A percentile compares a stretch with the other conserved stretches of the same genome.
phyloP scores from a whole-genome alignment of 2,888 invertebrate genomes.

The Melikaiella ostensackeni region DNA sequence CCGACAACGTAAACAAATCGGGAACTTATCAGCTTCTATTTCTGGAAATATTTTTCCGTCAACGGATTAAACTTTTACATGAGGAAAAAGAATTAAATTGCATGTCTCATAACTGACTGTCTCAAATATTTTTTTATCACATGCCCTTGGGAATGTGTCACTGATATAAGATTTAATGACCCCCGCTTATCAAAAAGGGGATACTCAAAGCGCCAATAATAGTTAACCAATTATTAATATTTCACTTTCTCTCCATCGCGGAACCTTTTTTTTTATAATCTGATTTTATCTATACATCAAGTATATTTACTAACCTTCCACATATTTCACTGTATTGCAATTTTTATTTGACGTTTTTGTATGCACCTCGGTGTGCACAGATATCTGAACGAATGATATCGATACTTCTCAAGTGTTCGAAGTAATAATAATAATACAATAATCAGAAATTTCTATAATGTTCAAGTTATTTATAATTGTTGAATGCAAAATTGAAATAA shows the following conservation, averaged over 20 bases:
- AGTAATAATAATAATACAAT: neutral
- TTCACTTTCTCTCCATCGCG: neutral
- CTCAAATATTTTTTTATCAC: neutral
- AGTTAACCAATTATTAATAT: neutral
- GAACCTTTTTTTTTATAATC: neutral
- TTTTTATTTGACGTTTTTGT: neutral
- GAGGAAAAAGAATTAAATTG: neutral
- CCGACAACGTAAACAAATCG: neutral
- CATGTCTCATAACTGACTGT: neutral
- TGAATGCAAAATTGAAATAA: neutral
- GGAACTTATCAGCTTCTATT: neutral
- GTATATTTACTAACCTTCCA: neutral
- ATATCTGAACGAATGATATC: too few species aligned
- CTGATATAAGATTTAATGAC: neutral
- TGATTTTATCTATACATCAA: neutral
- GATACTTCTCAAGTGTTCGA: too few species aligned
- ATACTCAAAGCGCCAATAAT: neutral
- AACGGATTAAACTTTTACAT: neutral
- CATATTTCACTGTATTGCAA: neutral
- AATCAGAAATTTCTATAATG: neutral
- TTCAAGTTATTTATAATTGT: too few species aligned
- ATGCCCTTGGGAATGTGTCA: neutral
- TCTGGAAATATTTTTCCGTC: neutral
- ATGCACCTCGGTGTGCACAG: neutral
- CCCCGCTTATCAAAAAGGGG: conserved; percentile 16